Base-by-base conservation (phyloP, 2,888 invertebrate species). In the Yponomeuta cagnagella region DNA sequence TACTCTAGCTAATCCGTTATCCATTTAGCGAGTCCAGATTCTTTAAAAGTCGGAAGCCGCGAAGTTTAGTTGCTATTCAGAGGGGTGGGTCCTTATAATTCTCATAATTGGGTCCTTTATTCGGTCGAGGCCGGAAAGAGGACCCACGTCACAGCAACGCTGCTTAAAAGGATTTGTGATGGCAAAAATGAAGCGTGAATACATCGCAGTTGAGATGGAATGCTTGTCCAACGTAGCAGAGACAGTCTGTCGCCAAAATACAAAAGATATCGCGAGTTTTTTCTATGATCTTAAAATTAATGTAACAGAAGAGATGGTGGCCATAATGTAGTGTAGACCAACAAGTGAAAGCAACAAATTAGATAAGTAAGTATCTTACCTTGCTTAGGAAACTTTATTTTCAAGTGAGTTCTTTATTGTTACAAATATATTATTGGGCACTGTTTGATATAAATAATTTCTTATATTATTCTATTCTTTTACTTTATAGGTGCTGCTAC, bases 101-200 rank as follows among this genome's bases (percentile, higher is more conserved):
- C 85, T 86, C 81, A 89, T 90, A 89, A 91, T 91, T 90, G 90
- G 85, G 80, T 84, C 82, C 77, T 87, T 89, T 88, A 88, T 89
- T 80, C 76, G 75, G 74, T 71, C 73, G 77, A 78, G 79, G 87
- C 88, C 89, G 90, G 89, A 90, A 90, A 89, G 86, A 78, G 77
- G 85, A 88, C 88, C 89, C 86, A 85, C 87, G 83, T 88, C 88
- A 87, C 77, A 74, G 81, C 75, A 80, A 79, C 84, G 82, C 82
- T 81, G 81, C 79, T 84, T 85, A 86, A 90, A 90, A 81, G 89
- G 87, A 88, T 91, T 88, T 87, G 83, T 83, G 78, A 84, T 84
- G 81, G 80, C 80, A 80, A 85, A 86, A 84, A 84, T 85, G 80
- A 81, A 80, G 81, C 80, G 78, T 81, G 81, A 79, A 84, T 83